Evolutionary conservation across 2,888 invertebrate genomes (phyloP).

Genomic region (Lymantria monacha): DNA sequence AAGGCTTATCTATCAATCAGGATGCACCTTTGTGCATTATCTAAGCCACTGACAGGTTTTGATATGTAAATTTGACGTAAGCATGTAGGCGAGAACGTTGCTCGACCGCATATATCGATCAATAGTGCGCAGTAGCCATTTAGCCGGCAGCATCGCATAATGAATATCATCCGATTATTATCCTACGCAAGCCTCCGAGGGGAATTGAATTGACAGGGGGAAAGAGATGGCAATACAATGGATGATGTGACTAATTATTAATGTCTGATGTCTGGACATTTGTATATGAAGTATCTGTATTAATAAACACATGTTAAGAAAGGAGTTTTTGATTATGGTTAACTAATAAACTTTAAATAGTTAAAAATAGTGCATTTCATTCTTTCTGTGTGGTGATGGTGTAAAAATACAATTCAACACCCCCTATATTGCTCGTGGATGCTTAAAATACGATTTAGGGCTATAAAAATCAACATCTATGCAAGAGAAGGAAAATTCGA

Average conservation of each 20-base stretch:
- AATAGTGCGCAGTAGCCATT: conserved; percentile 6
- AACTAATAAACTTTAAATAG: too few relatives aligned
- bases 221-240: neutral
- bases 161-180: conserved; percentile 9
- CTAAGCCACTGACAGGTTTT: conserved; percentile 7
- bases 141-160: conserved; percentile 5
- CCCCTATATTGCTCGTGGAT: too few relatives aligned
- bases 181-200: neutral
- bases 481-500: too few relatives aligned
- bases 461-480: too few relatives aligned
- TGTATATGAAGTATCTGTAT: too few relatives aligned
- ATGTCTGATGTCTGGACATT: too few relatives aligned
- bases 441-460: too few relatives aligned
- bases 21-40: neutral
- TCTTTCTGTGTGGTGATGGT: too few relatives aligned
- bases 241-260: neutral
- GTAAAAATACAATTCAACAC: too few relatives aligned
- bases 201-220: conserved; percentile 1
- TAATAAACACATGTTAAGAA: too few relatives aligned
- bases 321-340: too few relatives aligned
- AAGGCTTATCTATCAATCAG: neutral
- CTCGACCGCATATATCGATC: neutral
- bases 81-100: conserved; percentile 1
- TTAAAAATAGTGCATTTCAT: too few relatives aligned
- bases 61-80: conserved; percentile 8